Conservation (phyloP, 1,140 invertebrate genomes). For the Drosophila subpulchrella region DNA sequence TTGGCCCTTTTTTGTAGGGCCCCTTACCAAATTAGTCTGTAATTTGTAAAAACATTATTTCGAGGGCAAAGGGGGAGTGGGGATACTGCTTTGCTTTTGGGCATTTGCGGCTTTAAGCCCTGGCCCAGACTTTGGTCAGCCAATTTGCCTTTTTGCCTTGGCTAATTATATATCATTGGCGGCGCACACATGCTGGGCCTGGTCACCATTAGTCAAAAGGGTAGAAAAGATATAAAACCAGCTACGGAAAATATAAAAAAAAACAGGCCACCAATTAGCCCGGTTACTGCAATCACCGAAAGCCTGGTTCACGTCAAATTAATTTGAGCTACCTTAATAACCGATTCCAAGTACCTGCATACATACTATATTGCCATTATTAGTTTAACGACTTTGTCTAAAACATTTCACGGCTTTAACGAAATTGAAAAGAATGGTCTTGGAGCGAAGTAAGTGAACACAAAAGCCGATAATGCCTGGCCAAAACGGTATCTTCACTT, state of each 20-base stretch:
- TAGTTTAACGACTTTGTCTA: conserved; percentile 59
- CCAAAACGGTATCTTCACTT: conserved; percentile 36
- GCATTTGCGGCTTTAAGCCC: conserved; percentile 38
- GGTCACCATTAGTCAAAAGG: conserved; percentile 33
- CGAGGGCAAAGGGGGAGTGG: conserved; percentile 17
- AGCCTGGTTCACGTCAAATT: conserved; percentile 35
- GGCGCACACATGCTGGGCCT: conserved; percentile 41
- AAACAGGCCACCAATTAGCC: conserved; percentile 55
- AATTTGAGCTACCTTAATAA: conserved; percentile 55
- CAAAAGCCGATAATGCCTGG: conserved; percentile 43
- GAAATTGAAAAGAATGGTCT: conserved; percentile 69
- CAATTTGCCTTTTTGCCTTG: conserved; percentile 55
- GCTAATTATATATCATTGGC: conserved; percentile 75
- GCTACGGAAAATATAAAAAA: conserved; percentile 26
- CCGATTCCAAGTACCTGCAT: conserved; percentile 34
- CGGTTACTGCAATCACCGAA: conserved; percentile 42
- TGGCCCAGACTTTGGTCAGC: conserved; percentile 41
- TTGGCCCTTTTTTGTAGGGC: conserved; percentile 43
- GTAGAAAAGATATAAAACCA: conserved; percentile 33
- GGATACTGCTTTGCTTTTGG: conserved; percentile 36
- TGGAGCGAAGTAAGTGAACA: conserved; percentile 27
- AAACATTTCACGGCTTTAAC: conserved; percentile 77
- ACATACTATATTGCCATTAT: conserved; percentile 52
- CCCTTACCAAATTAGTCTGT: conserved; percentile 72
- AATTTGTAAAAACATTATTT: conserved; percentile 52